Evolutionary conservation across 2,113 vertebrate genomes (phyloP), one percentile per base, ranked within the genome.

Genomic region (Misgurnus mizolepis): DNA sequence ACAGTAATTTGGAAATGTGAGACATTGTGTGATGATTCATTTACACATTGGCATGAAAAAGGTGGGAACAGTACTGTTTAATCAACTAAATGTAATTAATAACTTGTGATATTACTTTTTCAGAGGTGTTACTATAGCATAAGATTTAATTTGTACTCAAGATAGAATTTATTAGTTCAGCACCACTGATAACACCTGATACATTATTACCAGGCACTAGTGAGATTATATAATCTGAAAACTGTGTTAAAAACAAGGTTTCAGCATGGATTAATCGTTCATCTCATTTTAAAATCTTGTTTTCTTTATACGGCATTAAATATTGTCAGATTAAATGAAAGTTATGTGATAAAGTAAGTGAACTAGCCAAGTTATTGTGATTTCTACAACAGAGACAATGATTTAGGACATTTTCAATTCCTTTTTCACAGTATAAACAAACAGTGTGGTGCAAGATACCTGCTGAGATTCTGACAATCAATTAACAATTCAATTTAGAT

Each of bases 151-250:
- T 22, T 75, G 6, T 18, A 61, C 47, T 53, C 49, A 39, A 6
- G 34, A 49, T 34, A 22, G 81, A 69, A 69, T 64, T 14, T 71
- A 72, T 85, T 82, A 80, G 68, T 77, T 78, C 47, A 27, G 56
- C 83, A 66, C 39, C 50, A 80, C 76, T 66, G 73, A 82, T 56
- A 41, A 0, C 6, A 34, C 49, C 55, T 56, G 79, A 65, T 72
- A 22, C 22, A 22, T 22, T 22, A 22, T 22, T 22, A 70, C 27
- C 67, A 41, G 11, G 40, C 39, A 60, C 72, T 60, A 65, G 72
- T 75, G 70, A 85, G 77, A 65, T 4, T 41, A 83, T 85, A 80
- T 80, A 70, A 45, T 67, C 45, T 7, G 43, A n/a, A 71, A 79
- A 43, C 53, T 65, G 47, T 14, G 10, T 76, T 43, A 65, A 49